Conservation (phyloP, 2,797 vertebrate genomes). For the Gallinago nigripennis region DNA sequence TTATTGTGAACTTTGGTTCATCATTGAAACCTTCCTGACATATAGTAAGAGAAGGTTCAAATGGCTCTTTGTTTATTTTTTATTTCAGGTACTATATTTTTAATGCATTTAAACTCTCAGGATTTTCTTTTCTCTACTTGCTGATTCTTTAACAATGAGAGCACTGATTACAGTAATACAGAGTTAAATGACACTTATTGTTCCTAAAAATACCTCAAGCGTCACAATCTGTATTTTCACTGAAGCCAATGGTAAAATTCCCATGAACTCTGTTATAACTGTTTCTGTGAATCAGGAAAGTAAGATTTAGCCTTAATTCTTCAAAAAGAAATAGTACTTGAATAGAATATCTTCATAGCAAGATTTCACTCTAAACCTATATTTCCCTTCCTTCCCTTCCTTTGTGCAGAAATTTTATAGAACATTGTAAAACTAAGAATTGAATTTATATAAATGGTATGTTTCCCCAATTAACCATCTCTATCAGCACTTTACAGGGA, state of each 20-base stretch:
- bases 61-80: not conserved
- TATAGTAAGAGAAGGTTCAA: not conserved
- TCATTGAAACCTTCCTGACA: not conserved
- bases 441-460: not conserved
- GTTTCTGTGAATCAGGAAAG: not conserved
- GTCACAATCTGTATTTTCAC: not conserved
- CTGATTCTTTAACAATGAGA: not conserved
- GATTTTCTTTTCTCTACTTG: not conserved
- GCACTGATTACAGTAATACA: not conserved
- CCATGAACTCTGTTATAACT: not conserved
- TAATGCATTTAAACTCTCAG: not conserved
- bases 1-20: not conserved
- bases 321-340: not conserved
- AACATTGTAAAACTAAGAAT: not conserved
- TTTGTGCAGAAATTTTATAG: not conserved
- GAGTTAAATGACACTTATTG: not conserved
- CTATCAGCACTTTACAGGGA: slow-evolving; percentile 11
- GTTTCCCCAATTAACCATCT: not conserved
- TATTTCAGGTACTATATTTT: not conserved
- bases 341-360: not conserved
- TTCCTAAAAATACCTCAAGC: not conserved
- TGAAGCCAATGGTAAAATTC: not conserved
- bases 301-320: not conserved
- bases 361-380: not conserved
- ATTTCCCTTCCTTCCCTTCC: not conserved